These are phyloP conservation scores for Caretta caretta DNA, from an alignment of 2,113 vertebrate species.

Conservation along the genomic window DNA sequence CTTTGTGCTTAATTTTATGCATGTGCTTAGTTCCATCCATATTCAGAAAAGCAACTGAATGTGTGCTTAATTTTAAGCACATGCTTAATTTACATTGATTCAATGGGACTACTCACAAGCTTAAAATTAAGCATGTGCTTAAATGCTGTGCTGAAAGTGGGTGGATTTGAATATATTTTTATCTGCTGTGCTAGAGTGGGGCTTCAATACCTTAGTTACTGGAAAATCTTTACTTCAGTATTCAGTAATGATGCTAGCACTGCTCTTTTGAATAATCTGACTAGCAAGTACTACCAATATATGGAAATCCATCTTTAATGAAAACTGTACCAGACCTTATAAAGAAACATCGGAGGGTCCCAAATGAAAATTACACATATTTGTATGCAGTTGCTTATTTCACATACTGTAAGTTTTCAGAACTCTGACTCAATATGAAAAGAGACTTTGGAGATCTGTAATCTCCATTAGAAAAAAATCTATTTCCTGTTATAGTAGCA, in stretches of 20 bases:
- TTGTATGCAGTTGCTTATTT: background rate
- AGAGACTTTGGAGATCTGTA: background rate
- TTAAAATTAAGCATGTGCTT: background rate
- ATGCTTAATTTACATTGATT: background rate
- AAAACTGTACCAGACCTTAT: slow-evolving; percentile 27
- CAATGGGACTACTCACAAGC: background rate
- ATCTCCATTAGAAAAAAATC: background rate
- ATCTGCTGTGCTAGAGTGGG: background rate
- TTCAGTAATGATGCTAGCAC: background rate
- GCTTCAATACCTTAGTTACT: background rate
- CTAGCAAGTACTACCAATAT: background rate
- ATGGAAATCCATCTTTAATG: slow-evolving; percentile 38
- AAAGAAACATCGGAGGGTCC: slow-evolving; percentile 19
- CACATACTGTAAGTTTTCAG: background rate
- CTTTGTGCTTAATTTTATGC: background rate
- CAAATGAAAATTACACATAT: background rate
- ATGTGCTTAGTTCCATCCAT: background rate
- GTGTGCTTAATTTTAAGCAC: background rate
- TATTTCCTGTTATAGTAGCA: background rate
- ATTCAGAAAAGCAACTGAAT: background rate
- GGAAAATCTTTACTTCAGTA: slow-evolving; percentile 12
- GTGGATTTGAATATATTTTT: background rate
- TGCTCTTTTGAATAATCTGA: background rate
- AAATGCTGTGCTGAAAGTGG: background rate
- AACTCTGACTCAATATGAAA: slow-evolving; percentile 11